Percentiles rank a stretch among this genome's conserved stretches.
Conservation (phyloP, 2,888 invertebrate species). For the Synergus laeviventris region DNA sequence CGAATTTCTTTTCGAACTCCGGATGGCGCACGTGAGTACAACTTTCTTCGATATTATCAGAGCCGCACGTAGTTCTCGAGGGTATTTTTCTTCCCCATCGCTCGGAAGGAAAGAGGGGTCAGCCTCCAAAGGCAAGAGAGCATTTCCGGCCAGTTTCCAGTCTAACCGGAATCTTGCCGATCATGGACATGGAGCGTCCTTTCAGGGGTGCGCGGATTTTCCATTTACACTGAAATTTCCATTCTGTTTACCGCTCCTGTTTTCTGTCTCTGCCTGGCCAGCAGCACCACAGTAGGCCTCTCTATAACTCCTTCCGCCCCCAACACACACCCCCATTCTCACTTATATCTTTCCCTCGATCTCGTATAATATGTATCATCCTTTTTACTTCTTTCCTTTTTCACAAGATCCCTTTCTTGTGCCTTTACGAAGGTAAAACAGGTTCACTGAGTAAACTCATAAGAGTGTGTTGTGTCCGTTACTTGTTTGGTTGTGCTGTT, state of each 20-base stretch:
- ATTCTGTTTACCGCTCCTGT: conserved; percentile 60
- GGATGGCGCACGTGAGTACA: conserved; percentile 20
- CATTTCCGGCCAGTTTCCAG: conserved; percentile 11
- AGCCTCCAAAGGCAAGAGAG: neutral
- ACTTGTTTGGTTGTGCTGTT: neutral
- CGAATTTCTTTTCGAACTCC: conserved; percentile 24
- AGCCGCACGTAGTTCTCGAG: conserved; percentile 3
- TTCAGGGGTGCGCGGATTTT: conserved; percentile 56
- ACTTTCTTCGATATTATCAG: conserved; percentile 29
- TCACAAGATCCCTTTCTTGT: conserved; percentile 1
- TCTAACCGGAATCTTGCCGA: conserved; percentile 50
- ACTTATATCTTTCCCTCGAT: conserved; percentile 15
- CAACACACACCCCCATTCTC: conserved; percentile 24
- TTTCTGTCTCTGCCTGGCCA: conserved; percentile 53
- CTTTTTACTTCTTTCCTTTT: neutral
- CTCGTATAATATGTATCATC: neutral
- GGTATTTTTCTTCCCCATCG: neutral
- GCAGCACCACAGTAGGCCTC: conserved; percentile 54
- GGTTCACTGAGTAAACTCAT: conserved; percentile 33
- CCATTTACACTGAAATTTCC: conserved; percentile 67
- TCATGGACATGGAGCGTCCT: conserved; percentile 47
- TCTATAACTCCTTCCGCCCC: conserved; percentile 42
- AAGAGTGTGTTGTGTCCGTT: conserved; percentile 15
- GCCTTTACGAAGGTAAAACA: conserved; percentile 6
- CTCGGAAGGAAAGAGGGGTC: neutral